phyloP scores from a whole-genome alignment of 1,140 invertebrate species.

The Zaprionus capensis region DNA sequence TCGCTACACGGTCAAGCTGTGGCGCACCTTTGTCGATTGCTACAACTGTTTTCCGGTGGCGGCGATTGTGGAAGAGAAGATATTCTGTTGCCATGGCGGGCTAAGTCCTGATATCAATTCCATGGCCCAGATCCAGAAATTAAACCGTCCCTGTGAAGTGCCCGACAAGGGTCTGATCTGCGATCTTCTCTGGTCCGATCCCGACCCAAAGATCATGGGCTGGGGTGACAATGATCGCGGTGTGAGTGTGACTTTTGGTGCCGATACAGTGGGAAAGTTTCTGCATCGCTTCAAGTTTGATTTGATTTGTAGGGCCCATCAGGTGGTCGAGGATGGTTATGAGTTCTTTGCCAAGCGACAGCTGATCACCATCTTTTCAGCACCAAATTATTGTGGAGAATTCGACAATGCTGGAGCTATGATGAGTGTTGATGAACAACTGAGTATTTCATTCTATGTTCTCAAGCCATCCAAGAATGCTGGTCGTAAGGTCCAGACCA shows the following conservation, averaged over 20 bases:
- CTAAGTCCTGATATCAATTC: constrained; percentile 93
- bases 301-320: constrained; percentile 97
- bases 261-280: constrained; percentile 96
- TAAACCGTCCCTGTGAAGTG: constrained; percentile 95
- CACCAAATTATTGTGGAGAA: constrained; percentile 89
- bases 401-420: constrained; percentile 99
- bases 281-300: constrained; percentile 97
- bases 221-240: constrained; percentile 98
- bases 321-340: constrained; percentile 98
- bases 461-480: constrained; percentile 92
- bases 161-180: constrained; percentile 96
- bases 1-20: constrained; percentile 97
- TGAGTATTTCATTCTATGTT: constrained; percentile 96
- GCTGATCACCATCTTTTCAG: constrained; percentile 96
- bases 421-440: constrained; percentile 99
- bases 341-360: constrained; percentile 99
- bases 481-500: constrained; percentile 80
- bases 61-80: constrained; percentile 97
- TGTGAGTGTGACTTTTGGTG: constrained; percentile 97
- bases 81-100: constrained; percentile 98
- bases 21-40: constrained; percentile 95
- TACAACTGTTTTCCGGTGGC: constrained; percentile 91
- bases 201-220: constrained; percentile 93
- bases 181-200: constrained; percentile 98
- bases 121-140: constrained; percentile 94